Evolutionary conservation across 2,113 vertebrate genomes (phyloP).

Genomic region (Seriola dumerili): DNA sequence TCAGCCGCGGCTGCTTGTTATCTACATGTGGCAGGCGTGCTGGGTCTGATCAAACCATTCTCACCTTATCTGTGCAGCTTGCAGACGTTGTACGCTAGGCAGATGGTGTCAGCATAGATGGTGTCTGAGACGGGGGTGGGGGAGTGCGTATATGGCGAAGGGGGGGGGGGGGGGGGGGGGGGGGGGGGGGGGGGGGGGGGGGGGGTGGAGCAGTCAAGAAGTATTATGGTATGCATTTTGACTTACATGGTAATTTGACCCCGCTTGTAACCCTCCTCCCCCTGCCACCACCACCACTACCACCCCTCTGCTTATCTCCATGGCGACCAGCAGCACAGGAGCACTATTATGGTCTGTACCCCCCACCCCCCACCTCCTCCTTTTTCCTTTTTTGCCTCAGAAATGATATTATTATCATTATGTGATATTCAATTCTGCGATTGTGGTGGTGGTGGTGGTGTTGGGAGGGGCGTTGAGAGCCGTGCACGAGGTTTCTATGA

Average conservation of each 20-base stretch:
- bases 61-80: too few relatives aligned
- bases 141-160: too few relatives aligned
- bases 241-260: constrained; percentile 85
- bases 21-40: too few relatives aligned
- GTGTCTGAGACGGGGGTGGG: too few relatives aligned
- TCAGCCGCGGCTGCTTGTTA: too few relatives aligned
- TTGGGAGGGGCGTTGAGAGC: constrained; percentile 71
- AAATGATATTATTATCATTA: constrained; percentile 83
- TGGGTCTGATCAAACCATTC: too few relatives aligned
- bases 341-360: constrained; percentile 84
- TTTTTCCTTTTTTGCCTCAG: constrained; percentile 72
- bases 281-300: constrained; percentile 22
- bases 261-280: constrained; percentile 65
- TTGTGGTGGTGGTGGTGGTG: constrained; percentile 28
- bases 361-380: constrained; percentile 15
- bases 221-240: constrained; percentile 84
- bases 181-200: too few relatives aligned
- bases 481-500: constrained; percentile 82
- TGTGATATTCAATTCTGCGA: constrained; percentile 73
- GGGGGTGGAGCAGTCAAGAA: constrained; percentile 49
- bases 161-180: too few relatives aligned
- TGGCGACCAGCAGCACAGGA: constrained; percentile 77
- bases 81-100: too few relatives aligned
- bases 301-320: constrained; percentile 76
- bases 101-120: too few relatives aligned